Evolutionary conservation across 2,888 invertebrate species (phyloP).

Genomic region (Cepaea hortensis): DNA sequence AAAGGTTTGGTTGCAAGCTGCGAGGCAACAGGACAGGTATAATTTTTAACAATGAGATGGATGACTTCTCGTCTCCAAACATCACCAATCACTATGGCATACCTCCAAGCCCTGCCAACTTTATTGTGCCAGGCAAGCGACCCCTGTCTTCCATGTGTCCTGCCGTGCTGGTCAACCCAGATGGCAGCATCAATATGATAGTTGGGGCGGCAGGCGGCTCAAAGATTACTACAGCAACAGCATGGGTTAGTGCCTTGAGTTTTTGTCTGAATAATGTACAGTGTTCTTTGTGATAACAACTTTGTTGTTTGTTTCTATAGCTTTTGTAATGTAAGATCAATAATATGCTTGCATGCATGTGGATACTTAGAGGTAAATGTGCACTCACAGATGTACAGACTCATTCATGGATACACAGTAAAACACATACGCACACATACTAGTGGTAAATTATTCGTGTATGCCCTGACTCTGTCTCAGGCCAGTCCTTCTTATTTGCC

Average conservation of each 20-base stretch:
- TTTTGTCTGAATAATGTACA: neutral
- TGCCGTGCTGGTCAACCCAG: slow-evolving; percentile 84
- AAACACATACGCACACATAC: no score
- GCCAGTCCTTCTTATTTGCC: no score
- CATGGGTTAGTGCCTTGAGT: slow-evolving; percentile 68
- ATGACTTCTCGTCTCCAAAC: slow-evolving; percentile 88
- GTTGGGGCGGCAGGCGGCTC: slow-evolving; percentile 92
- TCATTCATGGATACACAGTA: no score
- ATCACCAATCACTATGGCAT: slow-evolving; percentile 75
- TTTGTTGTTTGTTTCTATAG: no score
- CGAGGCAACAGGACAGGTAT: slow-evolving; percentile 81
- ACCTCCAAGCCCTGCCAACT: slow-evolving; percentile 87
- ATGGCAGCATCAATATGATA: slow-evolving; percentile 82
- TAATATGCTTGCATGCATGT: no score
- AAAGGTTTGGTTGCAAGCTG: slow-evolving; percentile 87
- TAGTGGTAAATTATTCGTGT: no score
- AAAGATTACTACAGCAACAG: slow-evolving; percentile 89
- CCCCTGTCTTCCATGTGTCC: slow-evolving; percentile 95
- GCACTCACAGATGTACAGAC: no score
- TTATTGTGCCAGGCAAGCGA: slow-evolving; percentile 87
- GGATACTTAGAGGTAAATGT: no score
- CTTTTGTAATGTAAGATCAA: no score
- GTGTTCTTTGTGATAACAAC: no score
- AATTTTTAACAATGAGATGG: slow-evolving; percentile 78
- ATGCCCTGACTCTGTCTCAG: no score